Percentiles rank a stretch among this genome's conserved stretches.
Evolutionary conservation across 2,797 vertebrate genomes (phyloP).

Genomic region (Malurus leucopterus): DNA sequence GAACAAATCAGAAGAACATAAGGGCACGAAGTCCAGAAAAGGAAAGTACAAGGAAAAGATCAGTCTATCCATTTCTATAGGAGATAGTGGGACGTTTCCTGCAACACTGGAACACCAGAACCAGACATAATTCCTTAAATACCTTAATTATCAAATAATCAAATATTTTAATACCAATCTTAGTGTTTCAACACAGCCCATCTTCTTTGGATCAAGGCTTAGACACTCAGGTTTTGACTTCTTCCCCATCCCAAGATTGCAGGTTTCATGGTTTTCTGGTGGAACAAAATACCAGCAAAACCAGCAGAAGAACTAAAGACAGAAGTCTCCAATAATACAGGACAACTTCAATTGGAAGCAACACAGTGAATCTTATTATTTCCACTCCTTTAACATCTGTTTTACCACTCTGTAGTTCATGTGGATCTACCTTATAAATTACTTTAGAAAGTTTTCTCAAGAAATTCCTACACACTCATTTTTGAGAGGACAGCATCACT

Average conservation of each 20-base stretch:
- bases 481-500: neutral
- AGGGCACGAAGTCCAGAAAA: neutral
- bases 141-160: neutral
- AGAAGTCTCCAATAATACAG: neutral
- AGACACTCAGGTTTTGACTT: neutral
- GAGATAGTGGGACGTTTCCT: neutral
- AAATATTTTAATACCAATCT: neutral
- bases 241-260: neutral
- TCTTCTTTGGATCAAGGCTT: neutral
- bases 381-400: neutral
- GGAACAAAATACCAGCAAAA: neutral
- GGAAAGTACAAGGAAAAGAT: neutral
- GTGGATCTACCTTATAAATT: neutral
- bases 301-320: neutral
- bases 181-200: neutral
- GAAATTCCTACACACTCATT: neutral
- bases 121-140: neutral
- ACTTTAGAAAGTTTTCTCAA: neutral
- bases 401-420: neutral
- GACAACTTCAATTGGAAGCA: neutral
- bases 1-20: neutral
- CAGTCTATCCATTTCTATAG: neutral
- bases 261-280: neutral
- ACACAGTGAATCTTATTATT: neutral
- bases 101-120: neutral